Conservation (phyloP, 2,888 invertebrate species). For the Sesamia inferens region DNA sequence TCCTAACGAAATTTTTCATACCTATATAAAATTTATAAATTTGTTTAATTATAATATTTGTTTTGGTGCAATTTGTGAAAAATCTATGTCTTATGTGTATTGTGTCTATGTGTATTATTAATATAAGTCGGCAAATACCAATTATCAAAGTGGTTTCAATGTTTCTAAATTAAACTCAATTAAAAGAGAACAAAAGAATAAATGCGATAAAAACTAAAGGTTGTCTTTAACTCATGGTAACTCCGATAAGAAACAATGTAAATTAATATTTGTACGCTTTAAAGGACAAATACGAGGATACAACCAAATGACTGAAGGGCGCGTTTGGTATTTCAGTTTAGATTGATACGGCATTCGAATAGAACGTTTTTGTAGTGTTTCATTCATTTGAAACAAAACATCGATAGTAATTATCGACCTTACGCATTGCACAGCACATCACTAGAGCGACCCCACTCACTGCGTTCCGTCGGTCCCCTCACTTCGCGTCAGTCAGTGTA, state of each 20-base stretch:
- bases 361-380: slow-evolving; percentile 30
- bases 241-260: slow-evolving; percentile 51
- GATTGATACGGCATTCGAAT: slow-evolving; percentile 23
- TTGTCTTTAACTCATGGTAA: slow-evolving; percentile 50
- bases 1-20: not conserved
- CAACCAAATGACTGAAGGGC: slow-evolving; percentile 20
- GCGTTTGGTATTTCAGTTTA: slow-evolving; percentile 27
- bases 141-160: slow-evolving; percentile 12
- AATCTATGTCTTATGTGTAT: no score
- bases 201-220: slow-evolving; percentile 36
- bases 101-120: no score
- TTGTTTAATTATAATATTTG: not conserved
- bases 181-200: slow-evolving; percentile 35
- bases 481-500: slow-evolving; percentile 75
- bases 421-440: slow-evolving; percentile 62
- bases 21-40: not conserved
- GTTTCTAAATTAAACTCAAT: slow-evolving; percentile 16
- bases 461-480: slow-evolving; percentile 77
- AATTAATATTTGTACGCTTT: slow-evolving; percentile 41
- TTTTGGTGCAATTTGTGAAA: not conserved
- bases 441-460: slow-evolving; percentile 77
- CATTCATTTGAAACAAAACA: slow-evolving; percentile 22
- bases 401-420: slow-evolving; percentile 57
- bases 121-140: not conserved
- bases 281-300: slow-evolving; percentile 48